Conservation (phyloP, 2,113 vertebrate genomes). For the Ceyx melanurus region DNA sequence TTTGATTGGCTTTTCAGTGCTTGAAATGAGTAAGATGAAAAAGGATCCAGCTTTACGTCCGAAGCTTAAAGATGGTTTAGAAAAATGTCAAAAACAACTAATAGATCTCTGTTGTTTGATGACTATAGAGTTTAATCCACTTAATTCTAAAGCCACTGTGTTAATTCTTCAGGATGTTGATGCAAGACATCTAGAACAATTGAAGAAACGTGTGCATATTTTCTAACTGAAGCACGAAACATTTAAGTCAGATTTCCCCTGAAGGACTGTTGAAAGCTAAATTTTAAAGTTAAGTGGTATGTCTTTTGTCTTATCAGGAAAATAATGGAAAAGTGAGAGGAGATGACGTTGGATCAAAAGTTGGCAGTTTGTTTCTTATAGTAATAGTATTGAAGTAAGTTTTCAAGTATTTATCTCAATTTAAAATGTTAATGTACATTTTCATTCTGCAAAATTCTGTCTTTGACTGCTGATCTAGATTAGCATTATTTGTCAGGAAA, state of each 20-base stretch:
- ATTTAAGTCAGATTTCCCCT: neutral
- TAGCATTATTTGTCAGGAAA: neutral
- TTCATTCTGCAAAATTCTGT: neutral
- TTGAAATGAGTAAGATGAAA: slow-evolving; percentile 65
- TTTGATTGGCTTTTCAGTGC: slow-evolving; percentile 91
- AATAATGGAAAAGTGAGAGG: neutral
- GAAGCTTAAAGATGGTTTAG: slow-evolving; percentile 82
- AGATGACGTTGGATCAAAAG: neutral
- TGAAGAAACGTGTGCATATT: slow-evolving; percentile 70
- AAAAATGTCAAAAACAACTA: slow-evolving; percentile 79
- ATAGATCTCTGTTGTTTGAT: slow-evolving; percentile 94
- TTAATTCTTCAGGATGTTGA: slow-evolving; percentile 76
- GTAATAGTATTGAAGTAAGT: neutral
- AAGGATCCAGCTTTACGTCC: slow-evolving; percentile 77
- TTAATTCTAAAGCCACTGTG: slow-evolving; percentile 76
- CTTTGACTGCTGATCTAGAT: neutral
- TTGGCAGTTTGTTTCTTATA: neutral
- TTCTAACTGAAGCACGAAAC: neutral
- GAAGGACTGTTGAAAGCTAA: neutral
- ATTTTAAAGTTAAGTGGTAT: neutral
- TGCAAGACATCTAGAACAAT: slow-evolving; percentile 70
- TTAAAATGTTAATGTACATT: neutral
- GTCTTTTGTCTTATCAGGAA: neutral
- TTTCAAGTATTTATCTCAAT: neutral
- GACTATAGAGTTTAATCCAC: slow-evolving; percentile 81